Base-by-base conservation (phyloP, 2,797 vertebrate genomes). In the Ctenochaetus hawaiiensis region DNA sequence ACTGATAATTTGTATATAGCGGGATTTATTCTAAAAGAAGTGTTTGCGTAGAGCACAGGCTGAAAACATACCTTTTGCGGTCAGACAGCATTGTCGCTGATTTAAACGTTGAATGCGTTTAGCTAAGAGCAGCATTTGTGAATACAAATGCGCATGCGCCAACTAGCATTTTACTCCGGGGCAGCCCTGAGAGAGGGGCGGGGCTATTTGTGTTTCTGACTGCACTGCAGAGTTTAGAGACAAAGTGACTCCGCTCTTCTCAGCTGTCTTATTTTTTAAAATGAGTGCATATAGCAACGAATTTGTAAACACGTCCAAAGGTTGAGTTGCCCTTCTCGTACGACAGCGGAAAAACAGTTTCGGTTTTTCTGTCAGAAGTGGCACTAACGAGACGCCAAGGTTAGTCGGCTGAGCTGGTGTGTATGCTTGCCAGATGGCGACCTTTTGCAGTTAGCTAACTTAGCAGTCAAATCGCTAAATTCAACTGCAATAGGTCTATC, bases 61-160 rank as follows among this genome's bases (percentile, higher is more conserved):
- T 34, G 30, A 34, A 34, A 34, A 34, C 30, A 34, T 63, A 93
- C 92, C 92, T 92, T 83, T 81, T 1, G n/a, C 56, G 26, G 48
- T 52, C 68, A 85, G 44, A 14, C 2, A 8, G 23, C n/a, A 22
- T 1, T 20, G 54, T 62, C n/a, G 51, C 20, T 6, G 73, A 2
- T 23, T 34, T 1, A 82, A 23, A 20, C 64, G 9, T 1, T 2
- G 39, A 0, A 78, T 1, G 2, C 0, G 0, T n/a, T 13, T 62
- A 6, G 10, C 20, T 1, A 26, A 1, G 0, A 0, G 1, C 1
- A 16, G 10, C 30, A 34, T 34, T 93, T 82, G 1, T 57, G 11
- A 4, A 43, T 10, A 1, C 14, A 18, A 69, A 0, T 68, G 53
- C 87, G 81, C 87, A 82, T 85, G 87, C 81, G 84, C 10, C 0